These are phyloP conservation scores for Neelides folsomi DNA, from an alignment of 2,888 invertebrate genomes.

Conservation along the genomic window DNA sequence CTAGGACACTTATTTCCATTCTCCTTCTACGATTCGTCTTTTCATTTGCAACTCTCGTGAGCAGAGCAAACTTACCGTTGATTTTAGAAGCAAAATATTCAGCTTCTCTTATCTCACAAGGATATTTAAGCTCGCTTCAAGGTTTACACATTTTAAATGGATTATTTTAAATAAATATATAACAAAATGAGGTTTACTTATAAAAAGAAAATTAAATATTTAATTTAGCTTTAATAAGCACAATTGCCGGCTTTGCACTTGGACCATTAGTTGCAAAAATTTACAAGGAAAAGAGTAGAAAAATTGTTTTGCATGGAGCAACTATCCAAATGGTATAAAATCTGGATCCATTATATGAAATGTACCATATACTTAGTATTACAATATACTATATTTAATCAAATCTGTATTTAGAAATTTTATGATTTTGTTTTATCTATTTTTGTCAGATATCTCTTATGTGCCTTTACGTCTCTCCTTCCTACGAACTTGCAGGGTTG, in stretches of 20 bases:
- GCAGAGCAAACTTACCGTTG: slow-evolving; percentile 23
- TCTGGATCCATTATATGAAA: neutral
- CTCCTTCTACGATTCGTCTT: slow-evolving; percentile 23
- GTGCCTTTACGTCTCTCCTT: slow-evolving; percentile 20
- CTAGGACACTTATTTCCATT: slow-evolving; percentile 9
- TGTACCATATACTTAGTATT: neutral
- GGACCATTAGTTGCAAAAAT: slow-evolving; percentile 24
- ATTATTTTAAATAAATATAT: too few species aligned
- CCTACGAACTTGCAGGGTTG: slow-evolving; percentile 20
- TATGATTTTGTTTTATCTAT: neutral
- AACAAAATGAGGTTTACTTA: too few species aligned
- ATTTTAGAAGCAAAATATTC: slow-evolving; percentile 26
- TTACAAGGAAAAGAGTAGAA: slow-evolving; percentile 18
- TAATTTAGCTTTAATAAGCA: slow-evolving; percentile 17
- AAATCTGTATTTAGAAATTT: neutral
- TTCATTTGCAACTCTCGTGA: slow-evolving; percentile 28
- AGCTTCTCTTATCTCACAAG: slow-evolving; percentile 19
- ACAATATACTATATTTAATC: neutral
- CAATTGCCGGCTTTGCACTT: slow-evolving; percentile 21
- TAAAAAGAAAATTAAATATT: too few species aligned
- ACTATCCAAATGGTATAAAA: slow-evolving; percentile 20
- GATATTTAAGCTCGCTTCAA: slow-evolving; percentile 29
- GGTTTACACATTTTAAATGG: too few species aligned
- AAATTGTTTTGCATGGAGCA: slow-evolving; percentile 27
- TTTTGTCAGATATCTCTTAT: slow-evolving; percentile 22